These are phyloP conservation scores for Drosophila arizonae DNA, from an alignment of 1,140 invertebrate genomes.

Conservation along the genomic window DNA sequence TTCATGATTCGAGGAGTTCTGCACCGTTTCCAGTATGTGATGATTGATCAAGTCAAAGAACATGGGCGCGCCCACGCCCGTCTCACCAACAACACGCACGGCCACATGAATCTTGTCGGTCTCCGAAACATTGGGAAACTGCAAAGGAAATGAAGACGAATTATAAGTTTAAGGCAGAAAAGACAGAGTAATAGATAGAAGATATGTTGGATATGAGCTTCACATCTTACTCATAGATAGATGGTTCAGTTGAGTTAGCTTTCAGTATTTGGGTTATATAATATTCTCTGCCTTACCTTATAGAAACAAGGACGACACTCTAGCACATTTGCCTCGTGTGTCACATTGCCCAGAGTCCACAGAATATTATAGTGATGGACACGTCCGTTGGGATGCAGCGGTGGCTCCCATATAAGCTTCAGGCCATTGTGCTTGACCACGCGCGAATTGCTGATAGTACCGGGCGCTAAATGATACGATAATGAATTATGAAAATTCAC, in stretches of 20 bases:
- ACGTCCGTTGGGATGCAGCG: conserved; percentile 70
- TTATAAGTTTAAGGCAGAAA: neutral
- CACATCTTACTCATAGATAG: too few relatives aligned
- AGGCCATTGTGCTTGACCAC: conserved; percentile 68
- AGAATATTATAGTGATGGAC: conserved; percentile 76
- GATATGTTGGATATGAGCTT: too few relatives aligned
- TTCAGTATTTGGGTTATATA: too few relatives aligned
- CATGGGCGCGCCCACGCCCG: conserved; percentile 72
- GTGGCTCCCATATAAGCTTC: conserved; percentile 74
- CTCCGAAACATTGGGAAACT: conserved; percentile 81
- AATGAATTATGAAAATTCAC: neutral
- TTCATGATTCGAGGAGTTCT: conserved; percentile 47
- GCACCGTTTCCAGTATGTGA: conserved; percentile 49
- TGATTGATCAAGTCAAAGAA: conserved; percentile 70
- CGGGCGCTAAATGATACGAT: conserved; percentile 57
- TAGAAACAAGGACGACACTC: conserved; percentile 61
- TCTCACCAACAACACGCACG: conserved; percentile 76
- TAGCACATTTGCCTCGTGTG: conserved; percentile 68
- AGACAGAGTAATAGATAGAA: too few relatives aligned
- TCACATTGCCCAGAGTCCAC: conserved; percentile 77
- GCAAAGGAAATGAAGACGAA: neutral
- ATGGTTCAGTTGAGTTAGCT: too few relatives aligned
- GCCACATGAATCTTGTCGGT: conserved; percentile 75
- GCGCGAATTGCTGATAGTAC: conserved; percentile 68
- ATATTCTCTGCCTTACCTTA: conserved; percentile 44